These are phyloP conservation scores for Drosophila sp. DNA, from an alignment of 1,140 invertebrate genomes.

Conservation along the genomic window DNA sequence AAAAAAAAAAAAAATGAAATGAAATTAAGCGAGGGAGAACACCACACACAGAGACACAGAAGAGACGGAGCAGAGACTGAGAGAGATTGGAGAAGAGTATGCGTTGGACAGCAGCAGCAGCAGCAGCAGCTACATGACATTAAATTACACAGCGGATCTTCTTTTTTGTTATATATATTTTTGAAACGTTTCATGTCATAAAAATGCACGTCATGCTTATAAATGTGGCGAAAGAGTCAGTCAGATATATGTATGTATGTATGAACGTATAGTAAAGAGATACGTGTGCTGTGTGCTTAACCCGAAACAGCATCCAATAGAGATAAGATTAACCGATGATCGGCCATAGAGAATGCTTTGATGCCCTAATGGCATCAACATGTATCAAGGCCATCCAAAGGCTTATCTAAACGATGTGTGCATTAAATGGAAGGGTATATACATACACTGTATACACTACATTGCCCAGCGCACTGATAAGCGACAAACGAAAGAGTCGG, in stretches of 20 bases:
- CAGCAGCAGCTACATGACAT: slow-evolving; percentile 5
- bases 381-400: slow-evolving; percentile 8
- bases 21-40: slow-evolving; percentile 7
- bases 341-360: slow-evolving; percentile 7
- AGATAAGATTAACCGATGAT: slow-evolving; percentile 21
- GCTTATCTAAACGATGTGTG: slow-evolving; percentile 3
- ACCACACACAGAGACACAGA: slow-evolving; percentile 4
- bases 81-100: background rate
- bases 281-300: slow-evolving; percentile 12
- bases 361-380: slow-evolving; percentile 6
- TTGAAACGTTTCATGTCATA: slow-evolving; percentile 57
- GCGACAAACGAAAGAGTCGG: background rate
- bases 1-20: slow-evolving; percentile 5
- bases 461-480: slow-evolving; percentile 9
- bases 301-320: slow-evolving; percentile 18
- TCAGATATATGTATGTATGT: background rate
- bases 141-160: slow-evolving; percentile 27
- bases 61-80: slow-evolving; percentile 20
- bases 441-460: background rate
- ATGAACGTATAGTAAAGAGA: slow-evolving; percentile 7
- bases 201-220: slow-evolving; percentile 69
- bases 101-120: slow-evolving; percentile 14
- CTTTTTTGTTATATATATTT: slow-evolving; percentile 54
- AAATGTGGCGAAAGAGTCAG: slow-evolving; percentile 29
- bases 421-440: slow-evolving; percentile 5